Evolutionary conservation across 2,888 invertebrate species (phyloP).

Genomic region (Petrolisthes cinctipes): DNA sequence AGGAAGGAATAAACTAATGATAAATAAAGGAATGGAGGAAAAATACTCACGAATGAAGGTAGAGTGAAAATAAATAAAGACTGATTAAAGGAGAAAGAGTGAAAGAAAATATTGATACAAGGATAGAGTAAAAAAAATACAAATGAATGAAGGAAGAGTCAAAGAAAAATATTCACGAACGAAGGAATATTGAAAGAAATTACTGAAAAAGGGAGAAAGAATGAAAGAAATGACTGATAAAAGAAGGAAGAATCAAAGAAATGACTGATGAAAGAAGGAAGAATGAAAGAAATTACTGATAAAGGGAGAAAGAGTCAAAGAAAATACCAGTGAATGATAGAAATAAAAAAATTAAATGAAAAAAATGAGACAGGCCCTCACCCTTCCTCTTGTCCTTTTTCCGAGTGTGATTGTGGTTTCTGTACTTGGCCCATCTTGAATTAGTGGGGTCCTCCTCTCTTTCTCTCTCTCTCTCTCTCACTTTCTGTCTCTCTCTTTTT

Average conservation of each 20-base stretch:
- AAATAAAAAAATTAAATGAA: not conserved
- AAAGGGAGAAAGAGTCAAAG: not conserved
- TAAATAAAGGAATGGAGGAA: too few species aligned
- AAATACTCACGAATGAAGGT: too few species aligned
- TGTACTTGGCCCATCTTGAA: slow-evolving; percentile 40
- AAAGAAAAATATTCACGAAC: too few species aligned
- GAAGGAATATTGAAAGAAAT: too few species aligned
- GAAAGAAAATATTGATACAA: too few species aligned
- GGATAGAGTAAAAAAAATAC: too few species aligned
- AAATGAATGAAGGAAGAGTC: too few species aligned
- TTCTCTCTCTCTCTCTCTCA: not conserved
- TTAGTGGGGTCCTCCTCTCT: not conserved
- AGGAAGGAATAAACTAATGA: too few species aligned
- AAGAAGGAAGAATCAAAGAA: not conserved
- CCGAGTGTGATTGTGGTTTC: slow-evolving; percentile 30
- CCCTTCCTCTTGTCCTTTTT: slow-evolving; percentile 16
- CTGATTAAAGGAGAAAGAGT: too few species aligned
- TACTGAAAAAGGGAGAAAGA: not conserved
- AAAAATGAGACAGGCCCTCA: not conserved
- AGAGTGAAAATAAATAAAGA: too few species aligned
- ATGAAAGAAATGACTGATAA: not conserved
- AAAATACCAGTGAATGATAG: not conserved
- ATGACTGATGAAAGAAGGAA: too few species aligned
- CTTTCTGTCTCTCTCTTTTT: not conserved
- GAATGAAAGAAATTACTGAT: not conserved